These are phyloP conservation scores for Chlamydotis undulata DNA, from an alignment of 2,113 vertebrate species.

Conservation along the genomic window DNA sequence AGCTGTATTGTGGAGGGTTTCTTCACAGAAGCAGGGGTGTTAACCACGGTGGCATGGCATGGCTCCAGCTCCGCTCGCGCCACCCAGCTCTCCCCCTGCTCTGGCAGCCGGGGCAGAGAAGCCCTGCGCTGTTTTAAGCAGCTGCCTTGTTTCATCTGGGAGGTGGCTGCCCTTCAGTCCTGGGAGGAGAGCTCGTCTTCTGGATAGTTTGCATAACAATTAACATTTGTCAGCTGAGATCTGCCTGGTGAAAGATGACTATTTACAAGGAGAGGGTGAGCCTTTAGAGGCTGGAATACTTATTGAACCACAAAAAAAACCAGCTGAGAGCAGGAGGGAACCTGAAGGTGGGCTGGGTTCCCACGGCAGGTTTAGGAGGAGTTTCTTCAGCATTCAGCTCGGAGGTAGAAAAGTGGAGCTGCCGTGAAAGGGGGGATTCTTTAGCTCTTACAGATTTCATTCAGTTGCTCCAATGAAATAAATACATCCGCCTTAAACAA, in stretches of 20 bases:
- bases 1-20: neutral
- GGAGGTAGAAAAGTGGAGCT: constrained; percentile 1
- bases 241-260: constrained; percentile 24
- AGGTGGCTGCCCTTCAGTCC: constrained; percentile 23
- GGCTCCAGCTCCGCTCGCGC: neutral
- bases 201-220: constrained; percentile 50
- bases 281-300: neutral
- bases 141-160: neutral
- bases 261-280: neutral
- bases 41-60: constrained; percentile 28
- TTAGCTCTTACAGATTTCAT: constrained; percentile 35
- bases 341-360: constrained; percentile 3
- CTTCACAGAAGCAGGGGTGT: neutral
- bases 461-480: constrained; percentile 53
- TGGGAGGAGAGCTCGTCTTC: constrained; percentile 44
- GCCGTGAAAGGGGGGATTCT: constrained; percentile 1
- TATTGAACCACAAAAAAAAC: neutral
- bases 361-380: neutral
- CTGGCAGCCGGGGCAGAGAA: neutral
- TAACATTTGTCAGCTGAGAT: constrained; percentile 49
- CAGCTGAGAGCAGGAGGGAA: neutral
- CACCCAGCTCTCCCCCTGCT: neutral
- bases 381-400: neutral
- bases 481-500: constrained; percentile 56
- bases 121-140: constrained; percentile 12